Base-by-base conservation (phyloP, 2,797 vertebrate genomes). In the Enteromius unitaeniatus region DNA sequence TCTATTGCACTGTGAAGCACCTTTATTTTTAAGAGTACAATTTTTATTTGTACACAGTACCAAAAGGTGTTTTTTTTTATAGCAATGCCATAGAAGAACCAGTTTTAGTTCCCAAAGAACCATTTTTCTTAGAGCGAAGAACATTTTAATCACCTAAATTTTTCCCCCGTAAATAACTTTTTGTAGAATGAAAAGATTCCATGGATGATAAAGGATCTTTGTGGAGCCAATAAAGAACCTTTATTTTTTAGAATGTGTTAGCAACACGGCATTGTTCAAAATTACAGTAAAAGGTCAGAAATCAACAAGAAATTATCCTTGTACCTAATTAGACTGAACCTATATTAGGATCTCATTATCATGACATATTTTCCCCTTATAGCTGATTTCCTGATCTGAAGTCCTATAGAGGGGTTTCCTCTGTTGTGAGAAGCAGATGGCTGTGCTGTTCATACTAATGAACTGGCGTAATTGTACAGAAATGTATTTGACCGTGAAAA, bases 401-500 rank as follows among this genome's bases (percentile, higher is more conserved):
- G 40, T 23, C 58, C 40, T 64, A 31, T 21, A 64, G 40, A 47
- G 58, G 51, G 34, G 53, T 58, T 51, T 70, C 58, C 14, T 69
- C 49, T 55, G 42, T 23, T 15, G 7, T 72, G 53, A 23, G 40
- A 17, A 51, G 55, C 28, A 78, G 55, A 23, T 19, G 77, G 55
- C 23, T 40, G 53, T 69, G 31, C 55, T 78, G 26, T 34, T 78
- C 8, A 51, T 84, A 76, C 67, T 78, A 65, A 79, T 75, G 65
- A 49, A 51, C 74, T 40, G 69, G 79, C 60, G 49, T 84, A 78
- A 72, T 72, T 84, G 49, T 79, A 79, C 53, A 34, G 42, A 62
- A 58, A 79, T 51, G 75, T 64, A 79, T 78, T 73, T 72, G 76
- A 78, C 40, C 68, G 28, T 58, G 70, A 40, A 87, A 77, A 68